Base-by-base conservation (phyloP, 1,140 invertebrate genomes). In the Drepana arcuata region DNA sequence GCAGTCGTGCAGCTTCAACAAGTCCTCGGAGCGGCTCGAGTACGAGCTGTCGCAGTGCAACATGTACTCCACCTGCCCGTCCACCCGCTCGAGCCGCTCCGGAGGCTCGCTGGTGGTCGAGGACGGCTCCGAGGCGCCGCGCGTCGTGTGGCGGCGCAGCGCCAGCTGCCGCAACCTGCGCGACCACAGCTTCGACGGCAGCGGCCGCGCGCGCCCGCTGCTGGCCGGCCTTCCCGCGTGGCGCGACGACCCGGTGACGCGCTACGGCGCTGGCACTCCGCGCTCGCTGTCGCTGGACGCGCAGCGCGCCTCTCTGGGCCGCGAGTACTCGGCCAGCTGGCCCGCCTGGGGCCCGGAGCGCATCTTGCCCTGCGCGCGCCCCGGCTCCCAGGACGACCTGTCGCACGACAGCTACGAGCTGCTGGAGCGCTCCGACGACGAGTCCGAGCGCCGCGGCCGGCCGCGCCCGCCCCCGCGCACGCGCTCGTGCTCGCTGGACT, bases 401-500 rank as follows among this genome's bases (percentile, higher is more conserved):
- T 94, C 92, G 7, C 93, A 95, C 69, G 93, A 95, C 72, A 95
- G 93, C 48, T 95, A 95, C 70, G 93, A 95, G 61, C 69, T 95
- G 9, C 84, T 95, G 25, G 93, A 95, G 69, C 89, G 90, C 48
- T 89, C 88, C 43, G 88, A 90, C 50, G 88, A 89, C 62, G 88
- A 89, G 54, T 85, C 84, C 26, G 79, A 82, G 38, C 61, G 58
- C 11, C 68, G 66, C 34, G 48, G 66, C 10, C 55, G 61, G 18
- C 41, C 30, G 10, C 62, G 66, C 15, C 57, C 68, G 32, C 38
- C 13, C 38, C 44, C 34, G 73, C 73, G 14, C 79, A 84, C 86
- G 26, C 84, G 88, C 46, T 90, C 88, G 14, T 89, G 88, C 57
- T 90, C 89, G 29, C 69, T 90, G 14, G 89, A 90, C 65, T 91